Evolutionary conservation across 2,888 invertebrate genomes (phyloP).

Genomic region (Nebria salina): DNA sequence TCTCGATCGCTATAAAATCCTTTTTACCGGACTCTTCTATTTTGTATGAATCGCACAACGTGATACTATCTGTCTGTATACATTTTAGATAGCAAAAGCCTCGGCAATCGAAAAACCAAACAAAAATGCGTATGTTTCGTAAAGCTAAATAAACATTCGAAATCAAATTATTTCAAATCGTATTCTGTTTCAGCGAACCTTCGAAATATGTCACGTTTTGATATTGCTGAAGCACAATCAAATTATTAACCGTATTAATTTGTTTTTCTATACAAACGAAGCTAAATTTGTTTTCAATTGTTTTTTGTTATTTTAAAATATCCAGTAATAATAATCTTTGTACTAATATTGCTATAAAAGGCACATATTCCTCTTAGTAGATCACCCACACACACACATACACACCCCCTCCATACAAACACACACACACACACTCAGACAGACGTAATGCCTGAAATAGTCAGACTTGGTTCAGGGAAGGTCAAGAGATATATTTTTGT

Average conservation of each 20-base stretch:
- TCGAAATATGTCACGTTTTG: not conserved
- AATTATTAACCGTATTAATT: not conserved
- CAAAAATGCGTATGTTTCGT: not conserved
- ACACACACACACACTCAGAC: too few species aligned
- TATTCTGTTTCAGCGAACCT: not conserved
- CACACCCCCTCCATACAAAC: too few species aligned
- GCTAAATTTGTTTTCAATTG: not conserved
- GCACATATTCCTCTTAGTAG: too few species aligned
- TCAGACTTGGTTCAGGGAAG: too few species aligned
- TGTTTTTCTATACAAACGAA: not conserved
- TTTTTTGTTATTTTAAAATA: not conserved
- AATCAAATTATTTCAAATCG: not conserved
- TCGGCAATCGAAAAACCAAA: not conserved
- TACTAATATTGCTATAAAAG: too few species aligned
- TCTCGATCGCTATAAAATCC: slow-evolving; percentile 38
- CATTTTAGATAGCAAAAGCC: not conserved
- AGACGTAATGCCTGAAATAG: too few species aligned
- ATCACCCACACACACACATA: too few species aligned
- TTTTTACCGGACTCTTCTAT: slow-evolving; percentile 28
- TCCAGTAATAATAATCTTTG: too few species aligned
- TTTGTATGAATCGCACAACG: slow-evolving; percentile 24
- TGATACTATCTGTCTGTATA: slow-evolving; percentile 26
- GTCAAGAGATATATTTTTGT: too few species aligned
- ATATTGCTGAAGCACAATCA: not conserved
- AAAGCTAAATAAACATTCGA: not conserved